Conservation (phyloP, 2,888 invertebrate genomes). For the Pheosia gnoma region DNA sequence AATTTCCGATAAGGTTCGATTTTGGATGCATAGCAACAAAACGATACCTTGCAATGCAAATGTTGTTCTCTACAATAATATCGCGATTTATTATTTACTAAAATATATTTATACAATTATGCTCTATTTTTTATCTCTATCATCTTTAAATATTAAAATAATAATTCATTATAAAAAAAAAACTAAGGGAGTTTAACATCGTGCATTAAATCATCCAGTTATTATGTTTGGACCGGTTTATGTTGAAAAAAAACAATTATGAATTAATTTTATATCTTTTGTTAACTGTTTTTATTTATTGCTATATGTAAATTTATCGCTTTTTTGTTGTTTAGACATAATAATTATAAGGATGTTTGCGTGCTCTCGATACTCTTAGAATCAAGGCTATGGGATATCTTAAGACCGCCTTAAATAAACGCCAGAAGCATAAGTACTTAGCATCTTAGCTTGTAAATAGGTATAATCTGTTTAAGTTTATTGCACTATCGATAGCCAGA, state of each 20-base stretch:
- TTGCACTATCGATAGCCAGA: too few species aligned
- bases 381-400: neutral
- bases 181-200: neutral
- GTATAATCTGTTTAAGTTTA: too few species aligned
- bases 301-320: neutral
- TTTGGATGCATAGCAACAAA: too few species aligned
- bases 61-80: too few species aligned
- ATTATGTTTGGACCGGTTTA: neutral
- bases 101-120: too few species aligned
- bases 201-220: conserved; percentile 1
- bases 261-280: conserved; percentile 1
- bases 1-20: too few species aligned
- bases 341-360: neutral
- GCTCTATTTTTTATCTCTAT: neutral
- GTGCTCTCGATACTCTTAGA: neutral
- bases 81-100: too few species aligned
- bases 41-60: too few species aligned
- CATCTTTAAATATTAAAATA: neutral
- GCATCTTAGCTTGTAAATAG: too few species aligned
- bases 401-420: too few species aligned
- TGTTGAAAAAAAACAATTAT: neutral
- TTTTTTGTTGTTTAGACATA: neutral
- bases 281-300: conserved; percentile 1
- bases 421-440: too few species aligned
- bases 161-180: conserved; percentile 1